Conservation (phyloP, 2,888 invertebrate species). For the Omphaloscelis lunosa region DNA sequence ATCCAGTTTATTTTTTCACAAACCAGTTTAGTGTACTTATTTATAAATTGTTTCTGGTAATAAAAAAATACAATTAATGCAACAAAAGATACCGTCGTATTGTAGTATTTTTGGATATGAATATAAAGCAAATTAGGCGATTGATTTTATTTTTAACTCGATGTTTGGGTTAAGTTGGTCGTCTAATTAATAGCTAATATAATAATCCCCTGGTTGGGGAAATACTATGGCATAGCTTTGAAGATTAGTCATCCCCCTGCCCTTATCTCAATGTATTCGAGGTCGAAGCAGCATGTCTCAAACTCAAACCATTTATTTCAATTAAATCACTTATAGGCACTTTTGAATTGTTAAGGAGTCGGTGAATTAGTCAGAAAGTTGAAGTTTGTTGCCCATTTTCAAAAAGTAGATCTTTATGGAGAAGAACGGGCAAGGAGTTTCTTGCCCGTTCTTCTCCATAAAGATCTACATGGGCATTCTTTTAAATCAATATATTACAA, state of each 20-base stretch:
- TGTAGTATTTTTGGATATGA: background rate
- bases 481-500: background rate
- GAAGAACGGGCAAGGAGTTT: background rate
- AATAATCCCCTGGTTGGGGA: background rate
- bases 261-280: background rate
- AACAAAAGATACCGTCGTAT: background rate
- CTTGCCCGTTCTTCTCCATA: too few species aligned
- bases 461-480: background rate
- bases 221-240: background rate
- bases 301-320: background rate
- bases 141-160: background rate
- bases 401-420: background rate
- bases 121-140: background rate
- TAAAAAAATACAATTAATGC: background rate
- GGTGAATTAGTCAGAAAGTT: background rate
- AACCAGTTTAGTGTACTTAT: conserved; percentile 4
- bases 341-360: background rate
- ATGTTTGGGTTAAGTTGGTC: background rate
- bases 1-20: conserved; percentile 12
- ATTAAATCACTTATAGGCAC: background rate
- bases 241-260: background rate
- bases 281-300: background rate
- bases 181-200: background rate
- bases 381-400: background rate
- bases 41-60: conserved; percentile 34